Evolutionary conservation across 2,888 invertebrate species (phyloP).

Genomic region (Limnephilus lunatus): DNA sequence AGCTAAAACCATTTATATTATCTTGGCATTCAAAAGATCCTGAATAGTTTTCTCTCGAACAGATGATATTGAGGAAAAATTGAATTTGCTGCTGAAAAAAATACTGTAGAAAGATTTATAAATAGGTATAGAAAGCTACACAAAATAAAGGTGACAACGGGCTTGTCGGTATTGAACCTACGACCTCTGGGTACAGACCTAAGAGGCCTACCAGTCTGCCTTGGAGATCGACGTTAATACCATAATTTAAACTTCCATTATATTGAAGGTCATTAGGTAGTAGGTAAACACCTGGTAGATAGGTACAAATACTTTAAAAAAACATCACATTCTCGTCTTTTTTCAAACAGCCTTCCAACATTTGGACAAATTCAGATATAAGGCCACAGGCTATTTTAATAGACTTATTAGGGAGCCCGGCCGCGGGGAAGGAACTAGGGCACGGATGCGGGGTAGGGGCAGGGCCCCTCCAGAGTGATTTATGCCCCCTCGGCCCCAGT

Average conservation of each 20-base stretch:
- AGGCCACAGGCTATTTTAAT: neutral
- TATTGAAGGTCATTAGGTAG: neutral
- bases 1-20: too few relatives aligned
- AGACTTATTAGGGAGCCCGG: conserved; percentile 4
- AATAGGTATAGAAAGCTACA: neutral
- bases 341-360: neutral
- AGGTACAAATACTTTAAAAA: neutral
- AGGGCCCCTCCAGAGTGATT: conserved; percentile 37
- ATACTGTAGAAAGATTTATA: neutral
- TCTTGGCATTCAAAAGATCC: too few relatives aligned
- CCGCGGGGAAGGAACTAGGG: neutral
- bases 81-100: neutral
- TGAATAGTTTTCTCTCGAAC: too few relatives aligned
- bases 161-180: neutral
- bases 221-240: neutral
- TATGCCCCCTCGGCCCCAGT: conserved; percentile 16
- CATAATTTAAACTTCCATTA: neutral
- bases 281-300: too few relatives aligned
- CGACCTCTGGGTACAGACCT: neutral
- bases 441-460: neutral
- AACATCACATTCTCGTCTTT: neutral
- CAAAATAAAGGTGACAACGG: too few relatives aligned
- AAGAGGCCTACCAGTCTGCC: neutral
- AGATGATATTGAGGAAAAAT: too few relatives aligned
- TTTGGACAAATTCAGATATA: neutral